Conservation (phyloP, 2,797 vertebrate genomes). For the Spinus olivaceus region DNA sequence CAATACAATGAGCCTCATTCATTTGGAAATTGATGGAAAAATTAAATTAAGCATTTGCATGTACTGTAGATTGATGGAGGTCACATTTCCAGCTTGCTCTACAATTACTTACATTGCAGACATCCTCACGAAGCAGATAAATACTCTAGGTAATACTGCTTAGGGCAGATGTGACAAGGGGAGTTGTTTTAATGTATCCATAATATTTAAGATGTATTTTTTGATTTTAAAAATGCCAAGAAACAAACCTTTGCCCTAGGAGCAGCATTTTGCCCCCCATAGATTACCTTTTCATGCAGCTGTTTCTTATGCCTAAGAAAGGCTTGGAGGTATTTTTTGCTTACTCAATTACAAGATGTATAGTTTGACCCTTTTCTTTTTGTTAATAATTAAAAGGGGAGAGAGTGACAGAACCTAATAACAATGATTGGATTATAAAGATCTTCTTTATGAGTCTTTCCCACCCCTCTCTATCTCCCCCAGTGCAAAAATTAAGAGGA, state of each 20-base stretch:
- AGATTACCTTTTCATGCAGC: neutral
- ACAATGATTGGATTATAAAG: neutral
- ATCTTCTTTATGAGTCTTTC: neutral
- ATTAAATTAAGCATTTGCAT: slow-evolving; percentile 53
- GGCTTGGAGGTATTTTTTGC: neutral
- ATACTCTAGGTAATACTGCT: neutral
- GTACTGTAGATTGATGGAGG: slow-evolving; percentile 17
- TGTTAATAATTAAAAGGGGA: neutral
- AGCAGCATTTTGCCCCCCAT: neutral
- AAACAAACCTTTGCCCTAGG: neutral
- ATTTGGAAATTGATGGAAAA: slow-evolving; percentile 52
- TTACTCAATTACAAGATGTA: neutral
- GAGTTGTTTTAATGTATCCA: neutral
- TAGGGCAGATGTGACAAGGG: neutral
- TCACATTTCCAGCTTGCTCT: neutral
- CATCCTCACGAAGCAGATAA: neutral
- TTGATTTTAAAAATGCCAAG: neutral
- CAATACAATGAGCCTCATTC: slow-evolving; percentile 27
- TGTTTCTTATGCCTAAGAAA: neutral
- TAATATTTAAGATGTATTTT: neutral
- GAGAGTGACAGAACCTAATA: neutral
- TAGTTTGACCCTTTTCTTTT: neutral
- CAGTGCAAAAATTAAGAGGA: neutral
- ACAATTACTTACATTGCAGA: neutral
- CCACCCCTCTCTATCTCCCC: neutral